A percentile compares a stretch with the other conserved stretches of the same genome.
These are phyloP conservation scores for Taeniopygia guttata DNA, from an alignment of 2,797 vertebrate genomes.

Conservation along the genomic window DNA sequence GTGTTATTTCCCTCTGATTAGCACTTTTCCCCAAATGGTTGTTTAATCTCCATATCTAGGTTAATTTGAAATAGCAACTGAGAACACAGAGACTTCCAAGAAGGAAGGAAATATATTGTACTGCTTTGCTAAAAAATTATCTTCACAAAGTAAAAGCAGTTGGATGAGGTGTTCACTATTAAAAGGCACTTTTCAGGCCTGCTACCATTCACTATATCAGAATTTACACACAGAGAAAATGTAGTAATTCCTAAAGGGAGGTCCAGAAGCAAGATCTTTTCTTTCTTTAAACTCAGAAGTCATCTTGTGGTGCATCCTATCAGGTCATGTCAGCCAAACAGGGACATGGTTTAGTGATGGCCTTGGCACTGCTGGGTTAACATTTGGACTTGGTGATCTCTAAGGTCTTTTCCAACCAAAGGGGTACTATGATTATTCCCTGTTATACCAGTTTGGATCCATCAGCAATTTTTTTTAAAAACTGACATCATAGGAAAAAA, in stretches of 20 bases:
- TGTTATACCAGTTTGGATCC: neutral
- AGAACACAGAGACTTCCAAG: neutral
- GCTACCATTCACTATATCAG: neutral
- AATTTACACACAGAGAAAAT: neutral
- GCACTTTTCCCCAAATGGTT: slow-evolving; percentile 32
- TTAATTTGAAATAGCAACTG: slow-evolving; percentile 51
- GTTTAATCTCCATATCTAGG: slow-evolving; percentile 47
- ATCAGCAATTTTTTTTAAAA: neutral
- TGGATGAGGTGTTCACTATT: neutral
- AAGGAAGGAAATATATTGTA: neutral
- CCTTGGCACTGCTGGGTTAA: neutral
- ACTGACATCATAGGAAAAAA: neutral
- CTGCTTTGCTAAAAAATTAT: neutral
- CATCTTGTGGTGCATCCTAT: neutral
- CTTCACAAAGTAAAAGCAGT: neutral
- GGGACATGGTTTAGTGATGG: neutral
- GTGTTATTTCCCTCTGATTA: slow-evolving; percentile 37
- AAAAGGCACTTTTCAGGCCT: neutral
- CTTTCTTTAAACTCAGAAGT: neutral
- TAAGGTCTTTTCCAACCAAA: neutral
- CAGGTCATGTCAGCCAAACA: neutral
- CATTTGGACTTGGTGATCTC: neutral
- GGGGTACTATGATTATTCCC: neutral
- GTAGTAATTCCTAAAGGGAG: neutral
- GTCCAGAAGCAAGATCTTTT: neutral